Evolutionary conservation across 37 sponge, comb jelly and placozoan species (phyloP).

Genomic region (Hormiphora californensis): DNA sequence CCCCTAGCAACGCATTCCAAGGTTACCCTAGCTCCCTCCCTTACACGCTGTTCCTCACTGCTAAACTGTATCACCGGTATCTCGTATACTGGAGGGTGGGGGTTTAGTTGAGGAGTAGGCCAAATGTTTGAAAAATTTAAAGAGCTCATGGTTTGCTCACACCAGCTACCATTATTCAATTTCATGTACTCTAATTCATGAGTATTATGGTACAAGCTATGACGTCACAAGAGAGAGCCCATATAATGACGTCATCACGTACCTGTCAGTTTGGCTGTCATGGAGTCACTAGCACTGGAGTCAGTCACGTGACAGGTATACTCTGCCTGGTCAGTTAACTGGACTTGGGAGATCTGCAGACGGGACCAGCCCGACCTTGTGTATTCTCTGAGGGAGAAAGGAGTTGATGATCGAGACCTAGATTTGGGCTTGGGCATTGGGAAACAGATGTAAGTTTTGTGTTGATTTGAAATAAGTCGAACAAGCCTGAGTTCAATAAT

Average conservation of each 20-base stretch:
- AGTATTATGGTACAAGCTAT: too few species aligned
- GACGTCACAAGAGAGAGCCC: too few species aligned
- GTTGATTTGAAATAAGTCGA: too few species aligned
- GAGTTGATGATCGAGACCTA: too few species aligned
- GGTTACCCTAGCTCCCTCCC: slow-evolving; percentile 1
- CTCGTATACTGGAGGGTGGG: background rate
- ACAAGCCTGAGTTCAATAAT: too few species aligned
- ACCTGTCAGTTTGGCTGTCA: background rate
- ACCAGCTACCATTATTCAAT: too few species aligned
- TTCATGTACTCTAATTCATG: too few species aligned
- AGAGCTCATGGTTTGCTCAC: too few species aligned
- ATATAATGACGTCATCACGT: too few species aligned
- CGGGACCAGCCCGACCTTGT: background rate
- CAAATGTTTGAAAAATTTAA: too few species aligned
- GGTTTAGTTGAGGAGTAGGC: background rate
- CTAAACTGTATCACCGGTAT: slow-evolving; percentile 17
- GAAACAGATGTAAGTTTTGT: too few species aligned
- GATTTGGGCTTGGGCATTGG: too few species aligned
- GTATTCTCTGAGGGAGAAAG: background rate
- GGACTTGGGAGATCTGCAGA: background rate
- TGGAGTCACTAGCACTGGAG: background rate
- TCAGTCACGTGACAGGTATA: slow-evolving; percentile 7
- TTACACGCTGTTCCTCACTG: background rate
- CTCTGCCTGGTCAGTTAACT: background rate
- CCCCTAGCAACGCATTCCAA: slow-evolving; percentile 37